Evolutionary conservation across 2,797 vertebrate species (phyloP).

Genomic region (Hydrolagus colliei): DNA sequence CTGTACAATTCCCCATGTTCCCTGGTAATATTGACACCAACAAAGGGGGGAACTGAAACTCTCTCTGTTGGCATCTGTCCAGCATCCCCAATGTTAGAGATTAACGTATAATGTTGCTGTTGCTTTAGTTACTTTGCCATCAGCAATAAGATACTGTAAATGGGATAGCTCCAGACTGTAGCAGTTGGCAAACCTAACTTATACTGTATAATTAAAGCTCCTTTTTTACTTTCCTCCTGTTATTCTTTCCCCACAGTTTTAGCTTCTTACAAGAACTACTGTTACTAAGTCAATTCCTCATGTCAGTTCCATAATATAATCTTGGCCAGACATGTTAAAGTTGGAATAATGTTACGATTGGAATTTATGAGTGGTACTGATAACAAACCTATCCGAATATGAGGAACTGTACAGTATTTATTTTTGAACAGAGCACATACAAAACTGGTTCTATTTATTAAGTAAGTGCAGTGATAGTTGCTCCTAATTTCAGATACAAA

Average conservation of each 20-base stretch:
- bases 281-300: neutral
- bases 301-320: neutral
- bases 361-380: neutral
- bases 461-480: slow-evolving; percentile 1
- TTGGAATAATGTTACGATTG: neutral
- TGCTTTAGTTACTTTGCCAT: neutral
- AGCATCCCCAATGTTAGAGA: neutral
- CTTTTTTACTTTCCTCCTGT: too few relatives aligned
- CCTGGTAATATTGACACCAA: neutral
- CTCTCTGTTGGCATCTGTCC: neutral
- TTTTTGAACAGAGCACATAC: neutral
- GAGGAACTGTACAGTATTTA: neutral
- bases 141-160: neutral
- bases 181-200: too few relatives aligned
- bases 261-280: too few relatives aligned
- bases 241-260: too few relatives aligned
- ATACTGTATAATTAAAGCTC: too few relatives aligned
- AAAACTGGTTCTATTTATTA: neutral
- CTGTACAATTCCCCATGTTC: neutral
- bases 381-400: neutral
- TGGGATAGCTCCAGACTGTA: too few relatives aligned
- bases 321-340: neutral
- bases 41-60: neutral
- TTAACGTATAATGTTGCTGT: neutral
- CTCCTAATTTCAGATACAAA: neutral